These are phyloP conservation scores for Strigops habroptila DNA, from an alignment of 2,113 vertebrate species.

Conservation along the genomic window DNA sequence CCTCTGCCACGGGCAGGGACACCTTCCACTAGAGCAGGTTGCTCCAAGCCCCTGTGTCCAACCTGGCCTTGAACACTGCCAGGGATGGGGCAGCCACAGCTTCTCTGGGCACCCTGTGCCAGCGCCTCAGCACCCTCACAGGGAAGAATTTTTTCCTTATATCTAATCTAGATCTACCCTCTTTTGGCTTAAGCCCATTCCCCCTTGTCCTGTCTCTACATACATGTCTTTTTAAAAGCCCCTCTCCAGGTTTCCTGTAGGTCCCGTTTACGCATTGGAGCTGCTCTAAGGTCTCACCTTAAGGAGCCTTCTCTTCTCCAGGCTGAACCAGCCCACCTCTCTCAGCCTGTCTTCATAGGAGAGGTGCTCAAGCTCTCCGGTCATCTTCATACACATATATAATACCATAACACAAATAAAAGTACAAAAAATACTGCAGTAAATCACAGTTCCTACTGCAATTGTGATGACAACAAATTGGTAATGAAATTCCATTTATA, in stretches of 20 bases:
- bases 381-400: neutral
- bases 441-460: neutral
- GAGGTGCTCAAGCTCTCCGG: neutral
- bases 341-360: neutral
- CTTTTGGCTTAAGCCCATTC: neutral
- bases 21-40: neutral
- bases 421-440: neutral
- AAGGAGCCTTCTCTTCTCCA: neutral
- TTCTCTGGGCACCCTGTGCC: neutral
- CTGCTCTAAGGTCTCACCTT: neutral
- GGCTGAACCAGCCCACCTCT: neutral
- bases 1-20: neutral
- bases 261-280: neutral
- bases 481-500: neutral
- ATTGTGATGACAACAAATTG: neutral
- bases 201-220: neutral
- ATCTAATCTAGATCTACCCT: neutral
- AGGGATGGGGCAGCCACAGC: neutral
- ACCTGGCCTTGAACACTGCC: neutral
- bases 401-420: neutral
- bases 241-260: neutral
- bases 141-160: neutral
- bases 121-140: neutral
- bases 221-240: neutral
- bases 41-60: too few relatives aligned